Base-by-base conservation (phyloP, 2,888 invertebrate genomes). In the Muscina levida region DNA sequence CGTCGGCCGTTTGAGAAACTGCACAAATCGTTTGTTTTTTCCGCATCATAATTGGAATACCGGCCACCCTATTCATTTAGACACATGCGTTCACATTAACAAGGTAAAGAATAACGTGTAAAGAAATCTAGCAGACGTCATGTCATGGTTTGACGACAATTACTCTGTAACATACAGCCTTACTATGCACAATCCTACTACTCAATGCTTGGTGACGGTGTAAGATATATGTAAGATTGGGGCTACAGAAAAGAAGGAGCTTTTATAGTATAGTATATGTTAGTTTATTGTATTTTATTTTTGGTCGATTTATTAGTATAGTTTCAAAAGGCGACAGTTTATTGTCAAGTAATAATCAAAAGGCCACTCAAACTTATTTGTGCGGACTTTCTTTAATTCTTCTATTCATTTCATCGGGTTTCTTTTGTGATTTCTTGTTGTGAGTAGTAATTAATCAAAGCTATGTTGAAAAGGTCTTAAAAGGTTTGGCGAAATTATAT, bases 391-490 rank as follows among this genome's bases (percentile, higher is more conserved):
- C 15, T 19, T 48, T 4, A 11, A 2, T 22, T 2, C n/a, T 15
- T 70, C 3, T 26, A 53, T 26, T 53, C 6, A 44, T 31, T 39
- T 71, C 24, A 1, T 22, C 24, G 3, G 13, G 8, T 53, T 22
- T 51, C 8, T 13, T 53, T 53, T 53, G 22, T 15, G 39, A 13
- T 48, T 24, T 22, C 51, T 24, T 5, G 8, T 37, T n/a, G 22
- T 22, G 56, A 39, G 53, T 17, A 48, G 46, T 70, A 65, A 73
- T 77, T 77, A 73, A 77, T 73, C 77, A 77, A 73, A 11, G 2
- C 17, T 39, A n/a, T 53, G 15, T 17, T 39, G 53, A 73, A 73
- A 62, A 62, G 19, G 17, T 56, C n/a, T n/a, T n/a, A 37, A 76
- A 76, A 57, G 57, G 57, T 15, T 53, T 31, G 15, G 26, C 3